Conservation (phyloP, 2,888 invertebrate species). For the Pseudococcus viburni region DNA sequence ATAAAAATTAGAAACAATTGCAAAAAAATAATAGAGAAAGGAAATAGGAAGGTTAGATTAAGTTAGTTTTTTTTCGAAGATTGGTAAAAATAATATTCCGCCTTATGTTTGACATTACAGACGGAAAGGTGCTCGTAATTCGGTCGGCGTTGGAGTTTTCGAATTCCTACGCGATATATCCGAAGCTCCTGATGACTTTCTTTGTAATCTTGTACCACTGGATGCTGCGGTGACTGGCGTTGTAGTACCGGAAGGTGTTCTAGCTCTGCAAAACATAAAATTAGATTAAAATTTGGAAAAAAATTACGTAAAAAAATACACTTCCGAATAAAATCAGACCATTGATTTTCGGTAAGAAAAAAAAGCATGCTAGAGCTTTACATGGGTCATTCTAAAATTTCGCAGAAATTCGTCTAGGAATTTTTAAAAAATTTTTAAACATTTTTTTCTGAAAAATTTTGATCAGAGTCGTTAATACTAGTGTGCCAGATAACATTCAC, state of each 20-base stretch:
- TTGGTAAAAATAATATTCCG: constrained; percentile 27
- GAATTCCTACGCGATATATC: constrained; percentile 73
- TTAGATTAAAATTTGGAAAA: too few relatives aligned
- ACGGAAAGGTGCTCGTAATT: constrained; percentile 72
- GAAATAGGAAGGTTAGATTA: constrained; percentile 64
- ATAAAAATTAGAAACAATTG: constrained; percentile 54
- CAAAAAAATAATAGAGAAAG: constrained; percentile 12
- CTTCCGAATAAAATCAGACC: too few relatives aligned
- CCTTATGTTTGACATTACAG: constrained; percentile 70
- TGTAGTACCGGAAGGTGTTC: constrained; percentile 83
- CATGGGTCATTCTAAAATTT: too few relatives aligned
- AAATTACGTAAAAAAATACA: too few relatives aligned
- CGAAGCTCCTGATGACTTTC: constrained; percentile 80
- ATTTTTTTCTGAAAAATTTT: too few relatives aligned
- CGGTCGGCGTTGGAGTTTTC: constrained; percentile 71
- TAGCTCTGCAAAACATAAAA: constrained; percentile 74
- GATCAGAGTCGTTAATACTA: too few relatives aligned
- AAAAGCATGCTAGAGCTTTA: too few relatives aligned
- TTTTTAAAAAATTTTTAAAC: too few relatives aligned
- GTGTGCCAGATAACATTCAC: too few relatives aligned
- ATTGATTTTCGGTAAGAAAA: too few relatives aligned
- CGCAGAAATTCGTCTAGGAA: too few relatives aligned
- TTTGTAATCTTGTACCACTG: constrained; percentile 70
- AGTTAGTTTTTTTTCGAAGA: constrained; percentile 52
- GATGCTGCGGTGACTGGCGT: constrained; percentile 74